Conservation (phyloP, 1,140 invertebrate genomes). For the Mya arenaria region DNA sequence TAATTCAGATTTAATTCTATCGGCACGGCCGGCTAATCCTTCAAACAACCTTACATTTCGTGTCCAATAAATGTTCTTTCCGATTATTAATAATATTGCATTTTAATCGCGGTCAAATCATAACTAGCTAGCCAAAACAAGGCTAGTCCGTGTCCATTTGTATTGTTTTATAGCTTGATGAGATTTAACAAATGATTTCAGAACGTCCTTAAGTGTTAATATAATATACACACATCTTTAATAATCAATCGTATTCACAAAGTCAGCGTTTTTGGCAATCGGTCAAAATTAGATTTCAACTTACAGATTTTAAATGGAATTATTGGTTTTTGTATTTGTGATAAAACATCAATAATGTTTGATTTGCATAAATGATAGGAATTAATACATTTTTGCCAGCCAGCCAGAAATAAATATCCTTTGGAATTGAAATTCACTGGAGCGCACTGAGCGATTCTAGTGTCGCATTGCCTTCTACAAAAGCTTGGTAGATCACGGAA, state of each 20-base stretch:
- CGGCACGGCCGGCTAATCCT: not conserved
- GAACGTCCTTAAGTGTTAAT: too few species aligned
- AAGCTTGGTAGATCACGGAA: too few species aligned
- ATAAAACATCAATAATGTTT: not conserved
- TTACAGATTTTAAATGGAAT: not conserved
- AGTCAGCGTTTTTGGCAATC: not conserved
- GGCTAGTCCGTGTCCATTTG: too few species aligned
- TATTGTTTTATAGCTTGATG: too few species aligned
- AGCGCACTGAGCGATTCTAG: not conserved
- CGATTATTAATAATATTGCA: not conserved
- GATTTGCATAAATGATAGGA: slow-evolving; percentile 2
- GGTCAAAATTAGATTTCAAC: not conserved
- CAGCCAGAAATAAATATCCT: not conserved
- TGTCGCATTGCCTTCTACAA: too few species aligned
- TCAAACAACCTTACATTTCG: not conserved
- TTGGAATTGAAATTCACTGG: not conserved
- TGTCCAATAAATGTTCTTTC: not conserved
- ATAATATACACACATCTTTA: too few species aligned
- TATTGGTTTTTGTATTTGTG: not conserved
- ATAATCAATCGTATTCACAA: not conserved
- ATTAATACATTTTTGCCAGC: not conserved
- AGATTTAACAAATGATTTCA: too few species aligned
- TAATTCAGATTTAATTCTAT: too few species aligned
- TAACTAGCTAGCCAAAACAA: too few species aligned
- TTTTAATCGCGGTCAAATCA: too few species aligned